These are phyloP conservation scores for Grallaria varia DNA, from an alignment of 2,113 vertebrate genomes.

Conservation along the genomic window DNA sequence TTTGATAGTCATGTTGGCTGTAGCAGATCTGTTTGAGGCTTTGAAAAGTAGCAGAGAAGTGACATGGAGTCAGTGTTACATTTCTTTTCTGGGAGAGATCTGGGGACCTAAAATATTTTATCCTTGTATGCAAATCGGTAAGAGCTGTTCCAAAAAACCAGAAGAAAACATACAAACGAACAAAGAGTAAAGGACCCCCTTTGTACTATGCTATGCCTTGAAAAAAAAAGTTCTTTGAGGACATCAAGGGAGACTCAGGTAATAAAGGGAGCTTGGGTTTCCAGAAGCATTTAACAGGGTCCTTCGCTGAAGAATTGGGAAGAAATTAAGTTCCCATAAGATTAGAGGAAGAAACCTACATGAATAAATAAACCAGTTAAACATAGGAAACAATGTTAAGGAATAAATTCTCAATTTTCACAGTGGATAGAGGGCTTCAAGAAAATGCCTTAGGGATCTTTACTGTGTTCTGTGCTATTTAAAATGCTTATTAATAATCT, in stretches of 20 bases:
- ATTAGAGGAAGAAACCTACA: background rate
- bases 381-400: background rate
- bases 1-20: background rate
- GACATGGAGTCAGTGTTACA: background rate
- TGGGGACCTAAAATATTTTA: background rate
- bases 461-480: background rate
- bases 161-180: background rate
- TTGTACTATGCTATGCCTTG: background rate
- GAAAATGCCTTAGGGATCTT: background rate
- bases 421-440: background rate
- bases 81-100: background rate
- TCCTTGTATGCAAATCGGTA: background rate
- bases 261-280: background rate
- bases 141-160: background rate
- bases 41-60: background rate
- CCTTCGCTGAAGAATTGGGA: background rate
- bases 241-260: background rate
- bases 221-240: background rate
- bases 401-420: background rate
- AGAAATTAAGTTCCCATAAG: background rate
- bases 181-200: background rate
- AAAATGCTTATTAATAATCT: constrained; percentile 4
- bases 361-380: background rate
- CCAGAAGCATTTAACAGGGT: background rate
- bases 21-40: background rate